Evolutionary conservation across 2,797 vertebrate genomes (phyloP), one percentile per base, ranked within the genome.

Genomic region (Falco rusticolus): DNA sequence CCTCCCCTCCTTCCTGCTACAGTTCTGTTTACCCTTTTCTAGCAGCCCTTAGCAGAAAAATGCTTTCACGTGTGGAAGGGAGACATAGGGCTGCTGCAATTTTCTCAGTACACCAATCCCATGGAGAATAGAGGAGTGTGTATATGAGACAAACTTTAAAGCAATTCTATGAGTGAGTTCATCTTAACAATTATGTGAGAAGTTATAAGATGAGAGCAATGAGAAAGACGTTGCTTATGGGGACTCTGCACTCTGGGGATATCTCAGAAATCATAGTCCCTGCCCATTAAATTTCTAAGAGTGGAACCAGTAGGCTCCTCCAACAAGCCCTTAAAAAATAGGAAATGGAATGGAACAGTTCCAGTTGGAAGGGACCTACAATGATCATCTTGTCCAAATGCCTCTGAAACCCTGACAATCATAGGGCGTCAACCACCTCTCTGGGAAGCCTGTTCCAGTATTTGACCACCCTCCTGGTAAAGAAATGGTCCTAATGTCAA

Each of bases 401-500:
- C 47, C 13, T 45, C 1, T 41, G n/a, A 34, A n/a, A n/a, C 17
- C 24, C 25, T 60, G 20, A 20, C 31, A 43, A 31, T 37, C 11
- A 3, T 5, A 6, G 18, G 22, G 14, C 26, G 43, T 37, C 2
- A 5, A 29, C 16, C 31, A 20, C 7, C 15, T 64, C 13, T 48
- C 13, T 10, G 13, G 56, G 20, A 31, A 37, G 16, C 50, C n/a
- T 37, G 26, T 19, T 82, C 2, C 34, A 19, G 24, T 29, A 34
- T 43, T 14, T 29, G 24, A 31, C 24, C 54, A 69, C 24, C 21
- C 41, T 25, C n/a, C 16, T 1, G 6, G 51, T n/a, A 50, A 48
- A 59, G 13, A n/a, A 39, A 22, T 5, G 4, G 1, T 28, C 43
- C 19, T 11, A 25, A 34, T 2, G 2, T 16, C 45, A 1, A 9